Evolutionary conservation across 1,140 invertebrate genomes (phyloP).

Genomic region (Proales similis): DNA sequence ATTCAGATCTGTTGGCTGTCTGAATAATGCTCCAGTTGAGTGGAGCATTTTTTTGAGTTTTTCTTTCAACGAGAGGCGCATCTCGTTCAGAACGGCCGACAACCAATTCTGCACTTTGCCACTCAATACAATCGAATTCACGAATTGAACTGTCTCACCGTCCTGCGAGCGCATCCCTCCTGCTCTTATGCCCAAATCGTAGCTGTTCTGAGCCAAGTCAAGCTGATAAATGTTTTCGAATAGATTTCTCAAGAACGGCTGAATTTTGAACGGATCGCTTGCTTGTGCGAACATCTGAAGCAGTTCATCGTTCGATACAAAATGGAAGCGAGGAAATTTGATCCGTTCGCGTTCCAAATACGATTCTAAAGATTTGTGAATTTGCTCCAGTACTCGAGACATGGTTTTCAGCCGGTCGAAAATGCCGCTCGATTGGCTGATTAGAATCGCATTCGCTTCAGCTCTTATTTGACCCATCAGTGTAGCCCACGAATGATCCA

Average conservation of each 20-base stretch:
- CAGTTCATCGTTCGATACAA: conserved; percentile 53
- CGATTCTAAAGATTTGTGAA: conserved; percentile 54
- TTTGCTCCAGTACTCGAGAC: conserved; percentile 52
- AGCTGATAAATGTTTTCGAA: conserved; percentile 53
- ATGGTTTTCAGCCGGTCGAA: conserved; percentile 48
- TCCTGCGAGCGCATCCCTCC: conserved; percentile 69
- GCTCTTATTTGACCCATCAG: conserved; percentile 49
- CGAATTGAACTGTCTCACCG: conserved; percentile 69
- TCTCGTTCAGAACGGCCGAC: conserved; percentile 57
- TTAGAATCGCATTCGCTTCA: conserved; percentile 47
- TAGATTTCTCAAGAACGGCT: conserved; percentile 53
- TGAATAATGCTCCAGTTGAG: conserved; percentile 50
- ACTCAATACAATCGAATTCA: conserved; percentile 61
- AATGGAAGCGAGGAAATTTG: conserved; percentile 54
- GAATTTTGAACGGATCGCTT: conserved; percentile 52
- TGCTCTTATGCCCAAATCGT: conserved; percentile 54
- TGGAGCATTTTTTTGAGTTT: conserved; percentile 49
- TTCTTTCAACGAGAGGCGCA: conserved; percentile 51
- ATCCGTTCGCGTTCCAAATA: conserved; percentile 53
- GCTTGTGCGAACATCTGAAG: conserved; percentile 54
- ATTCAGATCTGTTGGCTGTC: conserved; percentile 45
- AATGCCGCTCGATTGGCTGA: conserved; percentile 49
- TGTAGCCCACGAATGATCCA: conserved; percentile 50
- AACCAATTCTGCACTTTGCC: conserved; percentile 63
- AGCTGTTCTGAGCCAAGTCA: conserved; percentile 41